Evolutionary conservation across 2,888 invertebrate genomes (phyloP).

Genomic region (Digitonthophagus gazella): DNA sequence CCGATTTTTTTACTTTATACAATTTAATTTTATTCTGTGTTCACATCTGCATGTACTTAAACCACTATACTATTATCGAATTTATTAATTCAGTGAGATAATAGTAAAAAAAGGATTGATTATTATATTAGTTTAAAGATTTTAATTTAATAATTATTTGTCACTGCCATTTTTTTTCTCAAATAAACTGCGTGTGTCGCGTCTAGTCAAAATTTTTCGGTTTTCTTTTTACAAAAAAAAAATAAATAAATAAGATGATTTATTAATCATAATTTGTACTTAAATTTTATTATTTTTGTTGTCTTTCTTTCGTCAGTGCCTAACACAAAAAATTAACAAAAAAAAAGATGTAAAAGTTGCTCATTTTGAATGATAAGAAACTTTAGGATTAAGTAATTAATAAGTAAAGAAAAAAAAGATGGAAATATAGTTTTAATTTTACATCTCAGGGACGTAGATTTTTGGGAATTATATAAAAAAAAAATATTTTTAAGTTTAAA

Average conservation of each 20-base stretch:
- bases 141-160: conserved; percentile 18
- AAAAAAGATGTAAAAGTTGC: conserved; percentile 17
- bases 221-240: no score
- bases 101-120: conserved; percentile 3
- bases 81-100: background rate
- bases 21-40: no score
- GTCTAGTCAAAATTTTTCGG: conserved; percentile 25
- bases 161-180: conserved; percentile 28
- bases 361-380: conserved; percentile 22
- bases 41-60: background rate
- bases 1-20: no score
- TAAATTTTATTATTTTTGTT: background rate
- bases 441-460: conserved; percentile 24
- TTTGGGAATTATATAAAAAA: background rate
- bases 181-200: conserved; percentile 22
- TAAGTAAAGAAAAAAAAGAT: conserved; percentile 10
- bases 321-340: conserved; percentile 3
- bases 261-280: background rate
- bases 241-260: conserved; percentile 16
- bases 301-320: background rate
- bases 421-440: conserved; percentile 22
- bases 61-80: background rate
- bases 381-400: conserved; percentile 19
- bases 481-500: conserved; percentile 18
- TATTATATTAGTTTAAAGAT: conserved; percentile 14